These are phyloP conservation scores for Darevskia mixta DNA, from an alignment of 2,797 vertebrate species.

Conservation along the genomic window DNA sequence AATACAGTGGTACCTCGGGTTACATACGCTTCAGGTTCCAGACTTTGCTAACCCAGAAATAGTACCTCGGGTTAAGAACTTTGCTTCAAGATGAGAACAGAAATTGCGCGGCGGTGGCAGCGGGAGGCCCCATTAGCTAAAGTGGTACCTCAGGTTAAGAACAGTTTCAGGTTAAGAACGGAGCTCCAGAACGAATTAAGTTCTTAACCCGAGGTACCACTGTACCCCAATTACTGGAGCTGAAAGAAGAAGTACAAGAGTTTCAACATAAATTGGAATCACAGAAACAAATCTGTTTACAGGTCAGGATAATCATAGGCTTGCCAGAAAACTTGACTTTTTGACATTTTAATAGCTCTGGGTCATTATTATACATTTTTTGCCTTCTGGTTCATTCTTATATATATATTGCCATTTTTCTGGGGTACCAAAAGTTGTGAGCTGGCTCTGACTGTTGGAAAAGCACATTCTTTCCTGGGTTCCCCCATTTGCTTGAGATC, in stretches of 20 bases:
- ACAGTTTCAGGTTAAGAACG: too few species aligned
- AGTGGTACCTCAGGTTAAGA: too few species aligned
- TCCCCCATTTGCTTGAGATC: too few species aligned
- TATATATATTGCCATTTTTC: neutral
- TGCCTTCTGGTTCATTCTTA: neutral
- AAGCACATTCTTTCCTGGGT: neutral
- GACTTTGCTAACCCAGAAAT: too few species aligned
- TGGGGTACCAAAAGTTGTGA: neutral
- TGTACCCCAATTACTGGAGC: neutral
- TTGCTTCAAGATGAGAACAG: too few species aligned
- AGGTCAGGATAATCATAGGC: conserved; percentile 6
- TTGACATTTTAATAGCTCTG: neutral
- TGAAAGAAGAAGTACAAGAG: neutral
- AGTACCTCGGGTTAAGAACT: too few species aligned
- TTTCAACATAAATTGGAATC: neutral
- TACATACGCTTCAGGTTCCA: too few species aligned
- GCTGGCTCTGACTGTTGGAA: neutral
- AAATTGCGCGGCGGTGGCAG: too few species aligned
- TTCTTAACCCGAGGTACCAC: too few species aligned
- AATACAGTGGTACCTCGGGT: neutral
- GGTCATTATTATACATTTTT: neutral
- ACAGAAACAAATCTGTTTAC: neutral
- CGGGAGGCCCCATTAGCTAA: too few species aligned
- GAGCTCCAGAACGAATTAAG: too few species aligned
- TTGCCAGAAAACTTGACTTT: neutral